phyloP scores from a whole-genome alignment of 2,797 vertebrate genomes.

The Gambelia wislizenii region DNA sequence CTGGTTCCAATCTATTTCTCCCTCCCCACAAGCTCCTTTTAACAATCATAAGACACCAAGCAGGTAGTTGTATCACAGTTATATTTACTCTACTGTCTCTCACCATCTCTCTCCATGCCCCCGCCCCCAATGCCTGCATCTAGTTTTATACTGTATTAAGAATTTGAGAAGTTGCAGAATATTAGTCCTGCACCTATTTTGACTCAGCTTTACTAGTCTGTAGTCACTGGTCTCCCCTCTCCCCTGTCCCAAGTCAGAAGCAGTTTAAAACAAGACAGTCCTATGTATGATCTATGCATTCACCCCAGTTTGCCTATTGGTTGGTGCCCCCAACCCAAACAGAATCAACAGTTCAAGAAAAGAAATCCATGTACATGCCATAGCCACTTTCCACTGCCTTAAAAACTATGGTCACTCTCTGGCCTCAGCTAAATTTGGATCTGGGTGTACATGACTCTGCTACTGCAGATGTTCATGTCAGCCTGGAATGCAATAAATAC shows the following conservation, averaged over 20 bases:
- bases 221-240: background rate
- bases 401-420: background rate
- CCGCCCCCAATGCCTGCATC: too few relatives aligned
- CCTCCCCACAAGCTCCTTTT: background rate
- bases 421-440: slow-evolving; percentile 25
- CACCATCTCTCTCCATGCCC: too few relatives aligned
- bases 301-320: background rate
- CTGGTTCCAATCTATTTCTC: background rate
- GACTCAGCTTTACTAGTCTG: background rate
- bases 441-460: background rate
- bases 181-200: background rate
- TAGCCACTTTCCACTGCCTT: background rate
- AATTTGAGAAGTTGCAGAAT: background rate
- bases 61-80: background rate
- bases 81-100: background rate
- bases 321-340: background rate
- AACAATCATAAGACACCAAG: background rate
- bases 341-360: background rate
- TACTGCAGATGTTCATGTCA: slow-evolving; percentile 3
- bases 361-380: background rate
- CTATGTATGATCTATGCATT: background rate
- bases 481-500: background rate
- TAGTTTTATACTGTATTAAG: background rate
- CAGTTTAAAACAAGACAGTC: background rate
- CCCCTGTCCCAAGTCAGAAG: background rate